Conservation (phyloP, 2,797 vertebrate genomes). For the Lepilemur ruficaudatus region DNA sequence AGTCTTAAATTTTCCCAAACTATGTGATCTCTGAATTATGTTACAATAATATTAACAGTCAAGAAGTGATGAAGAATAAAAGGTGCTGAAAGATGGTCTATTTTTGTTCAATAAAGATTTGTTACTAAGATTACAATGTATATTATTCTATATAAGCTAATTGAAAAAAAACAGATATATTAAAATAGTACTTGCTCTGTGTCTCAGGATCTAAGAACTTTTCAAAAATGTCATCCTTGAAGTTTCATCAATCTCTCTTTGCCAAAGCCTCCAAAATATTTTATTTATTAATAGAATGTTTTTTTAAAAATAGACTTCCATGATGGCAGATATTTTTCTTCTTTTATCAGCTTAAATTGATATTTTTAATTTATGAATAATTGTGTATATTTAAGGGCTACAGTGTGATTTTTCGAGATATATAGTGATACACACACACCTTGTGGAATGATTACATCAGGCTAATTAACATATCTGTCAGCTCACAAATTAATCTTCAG, state of each 20-base stretch:
- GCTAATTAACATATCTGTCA: neutral
- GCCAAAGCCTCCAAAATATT: neutral
- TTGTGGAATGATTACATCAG: neutral
- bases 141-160: neutral
- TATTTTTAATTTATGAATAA: neutral
- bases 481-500: neutral
- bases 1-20: neutral
- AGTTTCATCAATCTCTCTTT: neutral
- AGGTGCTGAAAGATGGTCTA: neutral
- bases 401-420: neutral
- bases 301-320: neutral
- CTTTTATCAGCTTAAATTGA: neutral
- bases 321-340: neutral
- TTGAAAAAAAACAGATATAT: neutral
- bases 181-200: neutral
- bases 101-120: constrained; percentile 59
- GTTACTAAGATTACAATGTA: constrained; percentile 10
- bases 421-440: no score
- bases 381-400: neutral
- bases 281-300: neutral
- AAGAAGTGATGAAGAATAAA: constrained; percentile 37
- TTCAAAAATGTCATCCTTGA: neutral
- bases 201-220: neutral
- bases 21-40: neutral
- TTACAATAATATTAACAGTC: neutral